Conservation (phyloP, 1,140 invertebrate genomes). For the Eciton burchellii region DNA sequence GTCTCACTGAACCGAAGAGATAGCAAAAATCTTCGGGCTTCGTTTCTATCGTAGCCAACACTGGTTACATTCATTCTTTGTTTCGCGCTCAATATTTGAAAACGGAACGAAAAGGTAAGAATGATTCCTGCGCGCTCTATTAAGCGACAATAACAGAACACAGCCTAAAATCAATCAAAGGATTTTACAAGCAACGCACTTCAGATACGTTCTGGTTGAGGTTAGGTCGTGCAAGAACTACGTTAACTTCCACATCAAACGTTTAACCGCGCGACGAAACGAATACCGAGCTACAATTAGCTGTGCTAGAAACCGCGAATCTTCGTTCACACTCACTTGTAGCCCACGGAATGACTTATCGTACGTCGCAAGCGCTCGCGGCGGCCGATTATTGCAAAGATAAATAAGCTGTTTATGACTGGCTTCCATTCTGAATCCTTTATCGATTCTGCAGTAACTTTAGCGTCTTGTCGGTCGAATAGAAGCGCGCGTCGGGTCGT, state of each 20-base stretch:
- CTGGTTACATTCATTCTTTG: no score
- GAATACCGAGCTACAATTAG: neutral
- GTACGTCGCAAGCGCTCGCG: slow-evolving; percentile 73
- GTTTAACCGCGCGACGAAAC: slow-evolving; percentile 23
- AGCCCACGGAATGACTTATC: slow-evolving; percentile 74
- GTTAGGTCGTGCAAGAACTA: slow-evolving; percentile 46
- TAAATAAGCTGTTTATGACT: slow-evolving; percentile 80
- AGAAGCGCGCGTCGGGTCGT: slow-evolving; percentile 40
- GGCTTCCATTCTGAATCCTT: slow-evolving; percentile 75
- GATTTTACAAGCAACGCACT: slow-evolving; percentile 15
- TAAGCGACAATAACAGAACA: neutral
- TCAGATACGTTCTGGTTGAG: slow-evolving; percentile 11
- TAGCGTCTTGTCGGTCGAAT: slow-evolving; percentile 52
- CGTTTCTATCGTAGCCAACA: no score
- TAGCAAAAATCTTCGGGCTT: neutral
- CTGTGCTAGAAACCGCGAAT: slow-evolving; percentile 21
- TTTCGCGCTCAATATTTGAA: no score
- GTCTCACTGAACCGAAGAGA: neutral
- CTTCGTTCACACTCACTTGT: slow-evolving; percentile 71
- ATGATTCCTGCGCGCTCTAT: neutral
- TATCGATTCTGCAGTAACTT: slow-evolving; percentile 76
- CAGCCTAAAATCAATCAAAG: neutral
- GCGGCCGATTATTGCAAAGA: slow-evolving; percentile 77
- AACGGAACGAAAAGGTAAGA: neutral
- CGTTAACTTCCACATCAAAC: slow-evolving; percentile 22